Base-by-base conservation (phyloP, 2,113 vertebrate species). In the Pteruthius melanotis region DNA sequence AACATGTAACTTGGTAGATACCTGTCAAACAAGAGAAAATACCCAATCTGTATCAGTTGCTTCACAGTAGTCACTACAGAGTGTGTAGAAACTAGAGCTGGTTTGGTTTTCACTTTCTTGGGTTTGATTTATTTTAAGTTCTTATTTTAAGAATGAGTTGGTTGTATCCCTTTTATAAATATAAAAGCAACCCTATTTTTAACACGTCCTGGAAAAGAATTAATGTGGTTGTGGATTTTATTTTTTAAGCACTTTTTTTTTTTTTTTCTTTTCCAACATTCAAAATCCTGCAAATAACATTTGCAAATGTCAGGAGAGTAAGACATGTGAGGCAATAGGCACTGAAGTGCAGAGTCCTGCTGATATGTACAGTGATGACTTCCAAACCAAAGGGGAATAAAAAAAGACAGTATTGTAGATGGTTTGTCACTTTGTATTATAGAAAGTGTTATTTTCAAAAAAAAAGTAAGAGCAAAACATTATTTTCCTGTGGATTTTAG, bases 381-480 rank as follows among this genome's bases (percentile, higher is more conserved):
- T 98, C 96, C 97, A 98, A 97, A 98, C 97, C 97, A 98, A 98
- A 98, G 96, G 97, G 97, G 97, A 98, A 96, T 94, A 97, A 96
- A 97, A 97, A 97, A 97, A 97, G 78, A 96, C 89, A 90, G 91
- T 94, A 96, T 97, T 93, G 94, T 96, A 97, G 98, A 96, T 87
- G 96, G 97, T 98, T 97, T 98, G 95, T 98, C 96, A 95, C 82
- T 94, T 98, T 98, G 97, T 98, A 97, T 97, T 96, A 97, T 95
- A 98, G 68, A 97, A 97, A 97, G 87, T 96, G 91, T 97, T 98
- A 97, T 97, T 97, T 98, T 97, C 93, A 97, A 80, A 97, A 89
- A 91, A 97, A 56, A 47, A 39, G 8, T 91, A 94, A 96, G 87
- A 97, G 86, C 87, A 97, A 97, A 92, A 68, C 20, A 95, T 90